Base-by-base conservation (phyloP, 2,113 vertebrate genomes). In the Microcebus jonahi region DNA sequence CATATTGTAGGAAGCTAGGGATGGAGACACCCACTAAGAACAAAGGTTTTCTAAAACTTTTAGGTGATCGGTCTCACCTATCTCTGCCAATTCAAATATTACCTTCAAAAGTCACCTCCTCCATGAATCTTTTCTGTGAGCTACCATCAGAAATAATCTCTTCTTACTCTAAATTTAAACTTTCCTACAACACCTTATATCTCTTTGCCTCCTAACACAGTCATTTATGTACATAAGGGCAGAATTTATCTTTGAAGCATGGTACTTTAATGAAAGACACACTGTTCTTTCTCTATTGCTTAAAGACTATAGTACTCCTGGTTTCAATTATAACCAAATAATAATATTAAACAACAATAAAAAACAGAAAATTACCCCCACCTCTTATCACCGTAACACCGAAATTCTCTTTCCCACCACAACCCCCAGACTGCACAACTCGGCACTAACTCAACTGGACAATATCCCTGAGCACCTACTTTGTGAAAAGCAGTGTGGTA, bases 311-410 rank as follows among this genome's bases (percentile, higher is more conserved):
- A 55, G 9, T 8, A 76, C 31, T 57, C 73, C 79, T 59, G 34
- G 63, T 75, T 92, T 95, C 90, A 75, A 50, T 63, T 87, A 94
- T 45, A 68, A 89, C 31, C 53, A 95, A 93, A 81, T 42, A 73
- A 63, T 57, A 80, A 39, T 23, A 96, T 39, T 15, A 55, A 55
- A 55, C 53, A 55, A 45, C 6, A 45, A 45, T 45, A 45, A 45
- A 55, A 48, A 55, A 45, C 14, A 48, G 25, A 68, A 57, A 55
- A 91, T 21, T 70, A 93, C 6, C 55, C 39, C 65, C 50, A 91
- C 6, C 25, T 50, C 63, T 73, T 42, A 23, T 34, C 8, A 6
- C 25, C 34, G 55, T 29, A 65, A 34, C 10, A 25, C 71, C 57
- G 53, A 76, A 50, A 65, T 57, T 34, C 59, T 67, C 85, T 76